A percentile compares a stretch with the other conserved stretches of the same genome.
phyloP scores from a whole-genome alignment of 2,797 vertebrate genomes.

The Peromyscus attwateri region DNA sequence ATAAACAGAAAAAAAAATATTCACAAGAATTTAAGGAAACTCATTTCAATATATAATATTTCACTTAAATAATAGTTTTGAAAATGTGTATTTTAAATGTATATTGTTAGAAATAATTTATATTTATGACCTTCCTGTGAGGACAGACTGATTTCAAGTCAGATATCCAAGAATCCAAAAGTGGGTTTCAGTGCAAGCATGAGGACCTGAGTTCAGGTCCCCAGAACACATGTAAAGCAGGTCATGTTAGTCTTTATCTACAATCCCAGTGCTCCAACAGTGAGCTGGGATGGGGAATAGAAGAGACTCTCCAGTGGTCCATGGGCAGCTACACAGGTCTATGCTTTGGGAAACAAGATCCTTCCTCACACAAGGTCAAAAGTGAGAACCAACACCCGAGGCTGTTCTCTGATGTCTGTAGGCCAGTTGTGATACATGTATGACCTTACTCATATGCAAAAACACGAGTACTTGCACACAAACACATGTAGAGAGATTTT shows the following conservation, averaged over 20 bases:
- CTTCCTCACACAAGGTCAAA: neutral
- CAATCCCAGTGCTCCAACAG: neutral
- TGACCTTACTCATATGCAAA: neutral
- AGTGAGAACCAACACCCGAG: neutral
- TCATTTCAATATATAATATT: neutral
- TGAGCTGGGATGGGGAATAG: too few species aligned
- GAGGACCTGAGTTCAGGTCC: neutral
- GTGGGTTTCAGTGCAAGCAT: neutral
- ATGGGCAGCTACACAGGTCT: neutral
- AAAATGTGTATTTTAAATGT: neutral
- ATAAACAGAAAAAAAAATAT: neutral
- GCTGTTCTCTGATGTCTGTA: neutral
- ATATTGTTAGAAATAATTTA: neutral
- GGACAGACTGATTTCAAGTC: neutral
- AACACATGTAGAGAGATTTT: neutral
- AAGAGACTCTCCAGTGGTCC: too few species aligned
- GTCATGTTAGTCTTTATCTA: neutral
- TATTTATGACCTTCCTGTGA: neutral
- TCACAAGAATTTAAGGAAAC: neutral
- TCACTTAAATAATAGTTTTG: neutral
- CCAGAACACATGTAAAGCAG: neutral
- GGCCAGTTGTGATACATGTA: neutral
- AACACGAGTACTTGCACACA: neutral
- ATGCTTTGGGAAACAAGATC: neutral
- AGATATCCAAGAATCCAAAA: neutral